Evolutionary conservation across 2,113 vertebrate genomes (phyloP).

Genomic region (Lamprologus speciosus): DNA sequence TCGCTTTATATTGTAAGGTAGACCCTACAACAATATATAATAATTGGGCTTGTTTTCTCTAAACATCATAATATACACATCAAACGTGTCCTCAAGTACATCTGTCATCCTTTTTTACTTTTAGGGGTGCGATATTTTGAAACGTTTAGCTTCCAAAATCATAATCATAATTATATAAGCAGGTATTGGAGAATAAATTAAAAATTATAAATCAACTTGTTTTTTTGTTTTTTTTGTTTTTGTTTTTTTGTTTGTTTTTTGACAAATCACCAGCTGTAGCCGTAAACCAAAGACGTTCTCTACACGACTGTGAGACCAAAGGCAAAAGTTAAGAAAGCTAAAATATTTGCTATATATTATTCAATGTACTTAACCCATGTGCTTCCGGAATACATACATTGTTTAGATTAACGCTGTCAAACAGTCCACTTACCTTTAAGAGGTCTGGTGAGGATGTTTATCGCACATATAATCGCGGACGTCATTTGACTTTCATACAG

Average conservation of each 20-base stretch:
- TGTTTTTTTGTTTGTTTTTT: not conserved
- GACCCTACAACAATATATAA: not conserved
- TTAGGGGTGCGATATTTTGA: not conserved
- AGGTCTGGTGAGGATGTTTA: constrained; percentile 61
- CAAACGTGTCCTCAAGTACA: not conserved
- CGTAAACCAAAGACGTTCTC: not conserved
- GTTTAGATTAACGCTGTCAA: not conserved
- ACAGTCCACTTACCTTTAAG: constrained; percentile 30
- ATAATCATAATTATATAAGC: not conserved
- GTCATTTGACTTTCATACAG: constrained; percentile 41
- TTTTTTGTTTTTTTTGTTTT: not conserved
- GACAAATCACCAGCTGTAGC: not conserved
- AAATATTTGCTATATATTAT: not conserved
- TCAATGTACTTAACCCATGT: not conserved
- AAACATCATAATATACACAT: not conserved
- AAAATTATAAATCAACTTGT: not conserved
- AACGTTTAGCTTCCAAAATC: not conserved
- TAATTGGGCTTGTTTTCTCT: not conserved
- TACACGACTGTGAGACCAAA: not conserved
- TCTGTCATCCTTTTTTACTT: not conserved
- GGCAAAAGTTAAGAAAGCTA: not conserved
- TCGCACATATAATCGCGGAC: constrained; percentile 34
- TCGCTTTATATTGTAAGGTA: not conserved
- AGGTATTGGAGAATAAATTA: not conserved
- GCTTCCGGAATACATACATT: not conserved